Conservation (phyloP, 1,140 invertebrate genomes). For the Lethrus apterus region DNA sequence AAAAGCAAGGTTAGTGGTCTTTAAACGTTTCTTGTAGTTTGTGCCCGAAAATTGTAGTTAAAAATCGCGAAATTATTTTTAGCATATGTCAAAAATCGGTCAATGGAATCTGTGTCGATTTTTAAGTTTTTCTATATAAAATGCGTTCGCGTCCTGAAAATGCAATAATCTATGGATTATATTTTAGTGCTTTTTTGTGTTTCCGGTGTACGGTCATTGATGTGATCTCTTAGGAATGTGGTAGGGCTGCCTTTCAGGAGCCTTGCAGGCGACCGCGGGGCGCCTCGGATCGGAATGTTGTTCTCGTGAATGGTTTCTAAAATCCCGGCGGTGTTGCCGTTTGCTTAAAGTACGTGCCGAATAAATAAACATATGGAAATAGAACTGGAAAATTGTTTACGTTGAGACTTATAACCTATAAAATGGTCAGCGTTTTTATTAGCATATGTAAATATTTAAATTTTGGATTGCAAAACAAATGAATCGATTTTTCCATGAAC, state of each 20-base stretch:
- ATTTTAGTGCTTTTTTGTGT: constrained; percentile 32
- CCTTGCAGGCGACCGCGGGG: constrained; percentile 19
- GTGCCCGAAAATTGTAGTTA: too few species aligned
- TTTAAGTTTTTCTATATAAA: neutral
- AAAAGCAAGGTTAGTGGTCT: too few species aligned
- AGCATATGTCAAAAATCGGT: constrained; percentile 3
- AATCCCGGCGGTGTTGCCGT: constrained; percentile 34
- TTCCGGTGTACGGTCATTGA: constrained; percentile 41
- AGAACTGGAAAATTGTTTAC: too few species aligned
- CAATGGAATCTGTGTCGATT: constrained; percentile 1
- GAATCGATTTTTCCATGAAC: too few species aligned
- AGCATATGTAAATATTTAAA: neutral
- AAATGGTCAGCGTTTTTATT: constrained; percentile 3
- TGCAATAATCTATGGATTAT: neutral
- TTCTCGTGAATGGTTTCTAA: constrained; percentile 41
- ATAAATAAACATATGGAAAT: too few species aligned
- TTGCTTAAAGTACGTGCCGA: neutral
- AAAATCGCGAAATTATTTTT: too few species aligned
- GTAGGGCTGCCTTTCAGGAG: constrained; percentile 33
- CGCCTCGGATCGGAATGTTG: constrained; percentile 36
- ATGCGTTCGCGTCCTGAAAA: too few species aligned
- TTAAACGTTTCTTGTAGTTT: too few species aligned
- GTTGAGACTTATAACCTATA: neutral
- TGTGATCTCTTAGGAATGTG: constrained; percentile 42
- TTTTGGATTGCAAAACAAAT: too few species aligned